Conservation (phyloP, 2,113 vertebrate species). For the Enhydra lutris region DNA sequence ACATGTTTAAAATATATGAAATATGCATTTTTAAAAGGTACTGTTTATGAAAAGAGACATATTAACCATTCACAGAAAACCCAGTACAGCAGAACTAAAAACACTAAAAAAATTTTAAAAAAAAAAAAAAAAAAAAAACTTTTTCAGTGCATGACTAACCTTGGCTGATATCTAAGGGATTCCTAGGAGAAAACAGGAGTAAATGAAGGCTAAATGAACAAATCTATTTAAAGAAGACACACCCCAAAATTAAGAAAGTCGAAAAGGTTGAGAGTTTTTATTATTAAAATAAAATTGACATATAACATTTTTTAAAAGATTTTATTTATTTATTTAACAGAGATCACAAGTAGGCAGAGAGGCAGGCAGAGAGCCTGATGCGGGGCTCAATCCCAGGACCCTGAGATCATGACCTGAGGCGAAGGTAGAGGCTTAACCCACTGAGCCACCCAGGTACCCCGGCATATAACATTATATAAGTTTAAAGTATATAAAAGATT, state of each 20-base stretch:
- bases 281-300: not conserved
- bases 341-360: no score
- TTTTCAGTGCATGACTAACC: not conserved
- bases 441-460: no score
- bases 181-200: not conserved
- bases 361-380: no score
- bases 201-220: not conserved
- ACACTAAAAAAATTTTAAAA: not conserved
- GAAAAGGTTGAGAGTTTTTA: not conserved
- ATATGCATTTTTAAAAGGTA: not conserved
- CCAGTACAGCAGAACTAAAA: not conserved
- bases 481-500: not conserved
- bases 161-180: not conserved
- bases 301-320: no score
- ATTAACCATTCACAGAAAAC: not conserved
- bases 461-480: not conserved
- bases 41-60: not conserved
- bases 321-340: no score
- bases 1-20: not conserved
- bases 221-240: not conserved
- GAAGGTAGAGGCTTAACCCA: no score
- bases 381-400: no score
- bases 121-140: not conserved
- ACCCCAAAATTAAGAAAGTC: not conserved
- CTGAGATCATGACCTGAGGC: no score